These are phyloP conservation scores for Yoshiicerus persimilis DNA, from an alignment of 1,140 invertebrate genomes.

Conservation along the genomic window DNA sequence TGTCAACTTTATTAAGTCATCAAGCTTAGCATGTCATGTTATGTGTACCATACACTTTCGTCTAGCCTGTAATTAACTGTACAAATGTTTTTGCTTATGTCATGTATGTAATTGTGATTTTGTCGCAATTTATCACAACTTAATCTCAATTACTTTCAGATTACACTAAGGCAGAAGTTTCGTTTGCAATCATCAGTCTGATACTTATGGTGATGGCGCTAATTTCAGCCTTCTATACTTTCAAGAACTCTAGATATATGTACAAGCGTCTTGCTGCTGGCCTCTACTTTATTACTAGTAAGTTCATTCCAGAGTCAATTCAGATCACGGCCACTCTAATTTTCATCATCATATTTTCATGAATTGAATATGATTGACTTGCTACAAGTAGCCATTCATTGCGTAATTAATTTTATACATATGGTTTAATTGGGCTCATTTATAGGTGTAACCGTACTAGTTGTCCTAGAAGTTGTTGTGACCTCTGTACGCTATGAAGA, in stretches of 20 bases:
- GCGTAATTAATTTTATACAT: neutral
- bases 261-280: constrained; percentile 83
- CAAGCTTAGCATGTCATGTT: neutral
- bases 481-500: constrained; percentile 71
- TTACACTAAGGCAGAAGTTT: constrained; percentile 77
- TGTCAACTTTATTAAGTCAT: too few species aligned
- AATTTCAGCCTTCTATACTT: constrained; percentile 80
- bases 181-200: constrained; percentile 79
- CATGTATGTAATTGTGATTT: neutral
- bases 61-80: neutral
- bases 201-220: constrained; percentile 78
- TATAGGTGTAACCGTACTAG: constrained; percentile 69
- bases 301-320: constrained; percentile 50
- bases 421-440: constrained; percentile 46
- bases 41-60: neutral
- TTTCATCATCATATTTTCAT: too few species aligned
- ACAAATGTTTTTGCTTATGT: neutral
- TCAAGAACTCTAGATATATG: constrained; percentile 82
- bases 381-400: neutral
- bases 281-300: constrained; percentile 80
- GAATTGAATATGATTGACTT: too few species aligned
- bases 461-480: constrained; percentile 77
- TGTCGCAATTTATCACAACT: neutral
- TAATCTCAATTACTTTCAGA: constrained; percentile 59
- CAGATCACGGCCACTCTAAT: neutral